These are phyloP conservation scores for Halcyon senegalensis DNA, from an alignment of 2,113 vertebrate genomes.

Conservation along the genomic window DNA sequence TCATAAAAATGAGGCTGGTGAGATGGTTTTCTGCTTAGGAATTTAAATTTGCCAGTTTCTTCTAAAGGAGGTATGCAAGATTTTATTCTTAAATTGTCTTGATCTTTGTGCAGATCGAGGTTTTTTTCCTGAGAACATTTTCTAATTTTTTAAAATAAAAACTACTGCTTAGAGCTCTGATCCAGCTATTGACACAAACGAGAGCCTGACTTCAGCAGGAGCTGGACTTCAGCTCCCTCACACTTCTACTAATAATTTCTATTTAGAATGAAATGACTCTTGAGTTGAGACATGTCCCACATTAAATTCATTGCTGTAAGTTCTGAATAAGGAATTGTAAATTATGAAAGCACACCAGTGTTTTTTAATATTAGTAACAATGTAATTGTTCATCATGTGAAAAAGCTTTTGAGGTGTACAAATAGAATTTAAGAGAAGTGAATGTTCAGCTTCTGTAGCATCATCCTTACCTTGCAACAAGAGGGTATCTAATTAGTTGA, in stretches of 20 bases:
- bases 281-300: background rate
- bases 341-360: background rate
- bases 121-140: background rate
- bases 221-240: background rate
- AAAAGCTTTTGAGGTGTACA: background rate
- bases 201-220: background rate
- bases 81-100: background rate
- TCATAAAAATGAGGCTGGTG: background rate
- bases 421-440: background rate
- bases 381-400: background rate
- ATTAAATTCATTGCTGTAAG: background rate
- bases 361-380: background rate
- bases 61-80: background rate
- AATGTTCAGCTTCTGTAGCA: background rate
- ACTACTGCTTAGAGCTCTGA: background rate
- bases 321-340: background rate
- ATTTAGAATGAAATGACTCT: background rate
- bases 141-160: background rate
- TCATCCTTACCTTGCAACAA: background rate
- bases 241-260: background rate
- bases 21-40: background rate
- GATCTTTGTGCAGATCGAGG: background rate
- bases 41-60: background rate
- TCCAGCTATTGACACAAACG: background rate
- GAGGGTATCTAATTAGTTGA: background rate